phyloP scores from a whole-genome alignment of 2,113 vertebrate species.

The Hyperopisus bebe region DNA sequence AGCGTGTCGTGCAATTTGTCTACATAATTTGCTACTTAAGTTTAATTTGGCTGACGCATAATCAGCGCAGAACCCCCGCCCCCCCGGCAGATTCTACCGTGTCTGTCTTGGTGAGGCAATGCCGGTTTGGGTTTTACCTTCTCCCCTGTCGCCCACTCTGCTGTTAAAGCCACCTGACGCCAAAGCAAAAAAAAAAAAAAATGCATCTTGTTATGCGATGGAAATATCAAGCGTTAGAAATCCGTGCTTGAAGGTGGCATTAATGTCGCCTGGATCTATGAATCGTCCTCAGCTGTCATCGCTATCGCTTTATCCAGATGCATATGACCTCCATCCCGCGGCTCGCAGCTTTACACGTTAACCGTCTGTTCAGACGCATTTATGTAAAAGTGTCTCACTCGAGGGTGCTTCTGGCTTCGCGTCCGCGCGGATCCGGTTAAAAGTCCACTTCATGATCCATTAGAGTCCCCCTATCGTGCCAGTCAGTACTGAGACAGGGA shows the following conservation, averaged over 20 bases:
- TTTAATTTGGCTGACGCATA: background rate
- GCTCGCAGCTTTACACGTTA: background rate
- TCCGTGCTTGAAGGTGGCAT: background rate
- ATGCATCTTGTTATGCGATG: background rate
- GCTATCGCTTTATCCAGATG: background rate
- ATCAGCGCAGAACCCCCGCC: background rate
- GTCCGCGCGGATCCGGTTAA: background rate
- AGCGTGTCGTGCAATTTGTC: background rate
- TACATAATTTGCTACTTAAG: background rate
- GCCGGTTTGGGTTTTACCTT: background rate
- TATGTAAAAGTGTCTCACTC: slow-evolving; percentile 1
- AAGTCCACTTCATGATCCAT: background rate
- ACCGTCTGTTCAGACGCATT: background rate
- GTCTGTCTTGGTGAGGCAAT: background rate
- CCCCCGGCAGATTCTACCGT: background rate
- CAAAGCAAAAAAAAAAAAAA: background rate
- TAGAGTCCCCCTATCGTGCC: background rate
- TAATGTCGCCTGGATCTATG: background rate
- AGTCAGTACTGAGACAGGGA: background rate
- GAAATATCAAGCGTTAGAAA: background rate
- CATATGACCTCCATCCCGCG: background rate
- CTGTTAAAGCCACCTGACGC: background rate
- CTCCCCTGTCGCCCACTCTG: background rate
- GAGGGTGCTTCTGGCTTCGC: background rate
- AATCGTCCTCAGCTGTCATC: background rate